Conservation (phyloP, 2,888 invertebrate genomes). For the Isotomurus palustris region DNA sequence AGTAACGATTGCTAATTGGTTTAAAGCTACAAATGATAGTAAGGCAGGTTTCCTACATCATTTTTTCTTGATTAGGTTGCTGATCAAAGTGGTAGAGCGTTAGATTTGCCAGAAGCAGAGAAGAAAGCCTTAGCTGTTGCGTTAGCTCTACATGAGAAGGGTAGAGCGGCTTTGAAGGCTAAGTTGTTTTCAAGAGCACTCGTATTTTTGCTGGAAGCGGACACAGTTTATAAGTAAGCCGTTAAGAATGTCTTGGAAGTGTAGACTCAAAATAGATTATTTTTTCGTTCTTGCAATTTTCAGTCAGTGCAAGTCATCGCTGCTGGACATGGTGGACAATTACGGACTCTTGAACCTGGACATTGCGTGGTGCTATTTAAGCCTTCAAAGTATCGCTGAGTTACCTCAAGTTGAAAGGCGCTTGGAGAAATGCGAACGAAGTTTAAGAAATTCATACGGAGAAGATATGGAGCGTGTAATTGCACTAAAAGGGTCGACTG, state of each 20-base stretch:
- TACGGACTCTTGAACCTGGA: constrained; percentile 77
- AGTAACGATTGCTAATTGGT: not conserved
- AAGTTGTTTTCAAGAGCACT: constrained; percentile 66
- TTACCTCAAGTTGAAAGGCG: constrained; percentile 69
- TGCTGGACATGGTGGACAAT: constrained; percentile 71
- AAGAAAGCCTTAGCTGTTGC: constrained; percentile 67
- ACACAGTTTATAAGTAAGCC: constrained; percentile 63
- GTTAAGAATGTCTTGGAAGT: too few relatives aligned
- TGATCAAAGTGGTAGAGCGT: constrained; percentile 70
- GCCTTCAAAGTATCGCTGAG: constrained; percentile 65
- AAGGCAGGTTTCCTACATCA: not conserved
- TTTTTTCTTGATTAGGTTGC: constrained; percentile 50
- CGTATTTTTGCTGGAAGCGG: constrained; percentile 71
- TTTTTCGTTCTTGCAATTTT: too few relatives aligned
- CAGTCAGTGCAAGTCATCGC: constrained; percentile 62
- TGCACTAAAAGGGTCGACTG: constrained; percentile 57
- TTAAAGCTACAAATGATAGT: not conserved
- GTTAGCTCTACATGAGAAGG: constrained; percentile 75
- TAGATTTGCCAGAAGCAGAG: constrained; percentile 66
- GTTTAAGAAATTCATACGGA: constrained; percentile 64
- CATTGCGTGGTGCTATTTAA: constrained; percentile 84
- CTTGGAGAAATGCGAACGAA: constrained; percentile 62
- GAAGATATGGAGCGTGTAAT: constrained; percentile 60
- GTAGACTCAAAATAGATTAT: constrained; percentile 17
- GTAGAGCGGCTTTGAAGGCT: constrained; percentile 62